These are phyloP conservation scores for Geodia barretti DNA, from an alignment of 37 sponge, comb jelly and placozoan species.

Conservation along the genomic window DNA sequence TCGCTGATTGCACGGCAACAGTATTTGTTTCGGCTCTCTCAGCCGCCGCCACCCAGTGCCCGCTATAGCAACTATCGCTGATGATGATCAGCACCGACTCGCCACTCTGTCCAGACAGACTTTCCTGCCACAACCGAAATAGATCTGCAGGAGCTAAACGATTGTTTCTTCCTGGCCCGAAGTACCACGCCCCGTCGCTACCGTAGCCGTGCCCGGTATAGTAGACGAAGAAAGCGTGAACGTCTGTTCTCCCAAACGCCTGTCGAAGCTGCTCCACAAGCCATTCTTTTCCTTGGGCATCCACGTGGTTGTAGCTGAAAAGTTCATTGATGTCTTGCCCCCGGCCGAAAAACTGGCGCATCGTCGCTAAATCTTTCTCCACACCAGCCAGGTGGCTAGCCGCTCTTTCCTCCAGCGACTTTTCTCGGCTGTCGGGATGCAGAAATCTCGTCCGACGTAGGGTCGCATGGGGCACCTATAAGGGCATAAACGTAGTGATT, in stretches of 20 bases:
- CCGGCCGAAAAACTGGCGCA: conserved; percentile 1
- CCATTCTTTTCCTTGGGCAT: conserved; percentile 7
- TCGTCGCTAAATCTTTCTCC: neutral
- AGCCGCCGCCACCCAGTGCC: no score
- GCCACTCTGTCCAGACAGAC: no score
- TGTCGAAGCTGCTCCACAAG: neutral
- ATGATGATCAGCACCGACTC: no score
- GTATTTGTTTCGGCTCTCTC: no score
- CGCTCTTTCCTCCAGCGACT: neutral
- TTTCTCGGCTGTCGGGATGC: neutral
- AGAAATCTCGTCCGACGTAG: neutral
- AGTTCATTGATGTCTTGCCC: neutral
- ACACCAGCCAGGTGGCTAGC: conserved; percentile 9
- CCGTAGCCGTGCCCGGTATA: neutral
- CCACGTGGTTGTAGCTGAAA: conserved; percentile 5
- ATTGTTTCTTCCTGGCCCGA: no score
- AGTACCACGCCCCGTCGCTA: no score
- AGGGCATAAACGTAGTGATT: neutral
- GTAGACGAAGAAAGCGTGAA: conserved; percentile 2
- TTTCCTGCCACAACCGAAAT: no score
- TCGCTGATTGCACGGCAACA: no score
- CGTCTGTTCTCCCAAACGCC: conserved; percentile 6
- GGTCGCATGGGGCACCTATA: conserved; percentile 1
- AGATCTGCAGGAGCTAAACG: no score
- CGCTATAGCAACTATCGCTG: no score